Percentiles rank a stretch among this genome's conserved stretches.
These are phyloP conservation scores for Plutella xylostella DNA, from an alignment of 2,888 invertebrate genomes.

Conservation along the genomic window DNA sequence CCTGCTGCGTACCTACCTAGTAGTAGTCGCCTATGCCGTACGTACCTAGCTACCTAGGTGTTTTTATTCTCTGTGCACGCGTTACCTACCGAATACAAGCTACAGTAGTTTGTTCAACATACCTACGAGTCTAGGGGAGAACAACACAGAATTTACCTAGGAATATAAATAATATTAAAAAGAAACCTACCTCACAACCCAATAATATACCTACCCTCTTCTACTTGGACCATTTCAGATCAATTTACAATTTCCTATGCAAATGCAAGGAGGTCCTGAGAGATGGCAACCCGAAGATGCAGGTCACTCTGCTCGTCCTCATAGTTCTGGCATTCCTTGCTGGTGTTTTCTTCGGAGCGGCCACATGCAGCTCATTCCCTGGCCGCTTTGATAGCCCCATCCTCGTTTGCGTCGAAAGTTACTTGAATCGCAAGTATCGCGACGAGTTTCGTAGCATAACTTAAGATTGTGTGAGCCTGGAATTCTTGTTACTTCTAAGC, in stretches of 20 bases:
- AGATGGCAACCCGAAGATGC: constrained; percentile 31
- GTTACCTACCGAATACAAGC: background rate
- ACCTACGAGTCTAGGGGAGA: no score
- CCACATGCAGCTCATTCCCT: constrained; percentile 42
- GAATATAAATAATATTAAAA: background rate
- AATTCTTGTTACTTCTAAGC: no score
- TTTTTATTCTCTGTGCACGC: background rate
- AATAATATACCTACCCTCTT: background rate
- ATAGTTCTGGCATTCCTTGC: constrained; percentile 29
- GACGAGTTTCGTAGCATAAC: no score
- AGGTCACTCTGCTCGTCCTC: constrained; percentile 26
- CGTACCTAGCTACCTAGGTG: background rate
- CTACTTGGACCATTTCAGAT: constrained; percentile 36
- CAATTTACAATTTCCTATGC: constrained; percentile 36
- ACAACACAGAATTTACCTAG: no score
- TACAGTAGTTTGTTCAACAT: no score
- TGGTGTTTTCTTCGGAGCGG: constrained; percentile 46
- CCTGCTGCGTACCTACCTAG: no score
- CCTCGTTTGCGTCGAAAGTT: constrained; percentile 45
- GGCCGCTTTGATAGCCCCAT: constrained; percentile 51
- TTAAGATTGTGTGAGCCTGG: no score
- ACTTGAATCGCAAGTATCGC: constrained; percentile 37
- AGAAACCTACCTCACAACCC: background rate
- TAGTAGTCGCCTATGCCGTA: background rate
- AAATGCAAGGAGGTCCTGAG: constrained; percentile 36